Evolutionary conservation across 2,113 vertebrate species (phyloP).

Genomic region (Tympanuchus pallidicinctus): DNA sequence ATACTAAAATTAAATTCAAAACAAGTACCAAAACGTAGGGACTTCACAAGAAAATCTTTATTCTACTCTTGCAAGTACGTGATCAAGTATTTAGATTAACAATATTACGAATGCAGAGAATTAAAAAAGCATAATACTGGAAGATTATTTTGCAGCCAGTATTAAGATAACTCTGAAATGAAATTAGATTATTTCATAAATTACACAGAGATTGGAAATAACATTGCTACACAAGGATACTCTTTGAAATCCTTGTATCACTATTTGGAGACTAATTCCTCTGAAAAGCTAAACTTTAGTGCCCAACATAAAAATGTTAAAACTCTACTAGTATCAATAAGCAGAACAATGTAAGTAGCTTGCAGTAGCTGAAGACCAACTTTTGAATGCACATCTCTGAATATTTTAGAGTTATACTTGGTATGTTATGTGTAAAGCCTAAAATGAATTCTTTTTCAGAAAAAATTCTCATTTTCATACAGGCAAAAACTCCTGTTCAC

Average conservation of each 20-base stretch:
- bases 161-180: slow-evolving; percentile 75
- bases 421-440: not conserved
- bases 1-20: slow-evolving; percentile 55
- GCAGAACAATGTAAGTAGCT: not conserved
- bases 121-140: slow-evolving; percentile 66
- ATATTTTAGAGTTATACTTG: not conserved
- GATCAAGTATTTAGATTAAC: slow-evolving; percentile 58
- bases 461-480: not conserved
- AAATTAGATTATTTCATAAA: slow-evolving; percentile 25
- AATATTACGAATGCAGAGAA: slow-evolving; percentile 53
- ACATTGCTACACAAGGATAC: not conserved
- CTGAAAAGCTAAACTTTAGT: slow-evolving; percentile 7
- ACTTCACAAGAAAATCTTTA: not conserved
- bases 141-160: slow-evolving; percentile 68
- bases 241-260: slow-evolving; percentile 2
- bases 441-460: not conserved
- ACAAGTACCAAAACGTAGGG: slow-evolving; percentile 70
- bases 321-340: not conserved
- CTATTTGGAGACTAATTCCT: slow-evolving; percentile 20
- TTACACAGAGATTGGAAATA: slow-evolving; percentile 14
- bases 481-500: not conserved
- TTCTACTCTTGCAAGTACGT: not conserved
- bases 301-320: not conserved
- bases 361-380: not conserved
- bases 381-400: not conserved